These are phyloP conservation scores for Tanytarsus gracilentus DNA, from an alignment of 2,888 invertebrate genomes.

Conservation along the genomic window DNA sequence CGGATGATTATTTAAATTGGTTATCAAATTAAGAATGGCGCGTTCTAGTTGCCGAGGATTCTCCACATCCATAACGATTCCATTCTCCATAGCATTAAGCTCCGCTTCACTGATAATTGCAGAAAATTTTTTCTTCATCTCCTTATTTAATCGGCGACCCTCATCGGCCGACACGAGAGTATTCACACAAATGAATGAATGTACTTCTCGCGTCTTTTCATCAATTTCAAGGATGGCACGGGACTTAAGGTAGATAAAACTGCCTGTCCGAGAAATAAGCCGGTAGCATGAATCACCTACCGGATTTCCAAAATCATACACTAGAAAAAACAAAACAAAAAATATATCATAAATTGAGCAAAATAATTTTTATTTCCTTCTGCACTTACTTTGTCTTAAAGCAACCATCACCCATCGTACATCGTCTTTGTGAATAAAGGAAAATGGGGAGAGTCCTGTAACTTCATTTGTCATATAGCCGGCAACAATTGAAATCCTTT, in stretches of 20 bases:
- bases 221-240: conserved; percentile 78
- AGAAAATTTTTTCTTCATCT: conserved; percentile 73
- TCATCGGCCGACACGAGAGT: conserved; percentile 65
- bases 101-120: conserved; percentile 53
- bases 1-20: conserved; percentile 39
- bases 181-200: conserved; percentile 81
- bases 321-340: conserved; percentile 42
- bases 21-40: conserved; percentile 61
- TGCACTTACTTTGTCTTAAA: conserved; percentile 63
- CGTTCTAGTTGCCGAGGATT: conserved; percentile 61
- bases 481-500: conserved; percentile 77
- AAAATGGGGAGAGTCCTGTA: conserved; percentile 77
- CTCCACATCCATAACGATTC: conserved; percentile 51
- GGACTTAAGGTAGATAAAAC: conserved; percentile 75
- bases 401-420: conserved; percentile 83
- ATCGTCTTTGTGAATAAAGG: conserved; percentile 84
- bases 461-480: conserved; percentile 87
- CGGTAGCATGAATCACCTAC: conserved; percentile 82
- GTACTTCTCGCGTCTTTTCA: conserved; percentile 62
- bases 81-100: conserved; percentile 37
- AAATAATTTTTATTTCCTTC: not conserved
- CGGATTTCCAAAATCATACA: conserved; percentile 77
- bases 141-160: conserved; percentile 59
- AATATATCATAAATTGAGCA: not conserved
- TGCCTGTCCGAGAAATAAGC: conserved; percentile 69